Base-by-base conservation (phyloP, 2,888 invertebrate species). In the Agonopterix heracliana region DNA sequence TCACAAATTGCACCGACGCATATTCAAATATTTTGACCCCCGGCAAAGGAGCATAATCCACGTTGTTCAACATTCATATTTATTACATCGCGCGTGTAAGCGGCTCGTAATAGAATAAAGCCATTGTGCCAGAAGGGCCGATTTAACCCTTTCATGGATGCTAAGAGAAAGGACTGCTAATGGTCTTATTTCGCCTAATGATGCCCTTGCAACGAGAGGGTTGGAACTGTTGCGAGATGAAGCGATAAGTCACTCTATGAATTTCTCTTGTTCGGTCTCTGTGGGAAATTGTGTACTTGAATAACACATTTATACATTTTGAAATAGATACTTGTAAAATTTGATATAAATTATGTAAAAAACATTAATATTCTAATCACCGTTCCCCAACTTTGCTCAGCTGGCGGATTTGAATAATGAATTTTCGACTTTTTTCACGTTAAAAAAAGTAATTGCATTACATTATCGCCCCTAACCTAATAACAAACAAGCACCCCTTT, bases 11-110 rank as follows among this genome's bases (percentile, higher is more conserved):
- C 73, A 68, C 74, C 63, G 68, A 74, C 67, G 78, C 79, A 81
- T 84, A 87, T 88, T 88, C 80, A 86, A 88, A 88, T 87, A 86
- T 87, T 87, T 81, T 87, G 88, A 86, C 87, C 88, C 85, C 80
- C 72, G 76, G 78, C 81, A 76, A 80, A 81, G 79, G 70, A 80
- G 79, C 68, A 78, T 86, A 85, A 86, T 83, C 82, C 78, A 64
- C 75, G 75, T 72, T 81, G 82, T 83, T 82, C 82, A 79, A 83
- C 88, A 86, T 87, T 87, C 87, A 87, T 86, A 88, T 87, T 87
- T 88, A 88, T 84, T 79, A 83, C 84, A 83, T 86, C 79, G 81
- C 78, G 80, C 87, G 82, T 86, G 84, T 86, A 87, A 87, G 78
- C 82, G 81, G 73, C 70, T 64, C 65, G 67, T 83, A 86, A 84